Evolutionary conservation across 2,888 invertebrate genomes (phyloP), one percentile per base, ranked within the genome.

Genomic region (Hypena proboscidalis): DNA sequence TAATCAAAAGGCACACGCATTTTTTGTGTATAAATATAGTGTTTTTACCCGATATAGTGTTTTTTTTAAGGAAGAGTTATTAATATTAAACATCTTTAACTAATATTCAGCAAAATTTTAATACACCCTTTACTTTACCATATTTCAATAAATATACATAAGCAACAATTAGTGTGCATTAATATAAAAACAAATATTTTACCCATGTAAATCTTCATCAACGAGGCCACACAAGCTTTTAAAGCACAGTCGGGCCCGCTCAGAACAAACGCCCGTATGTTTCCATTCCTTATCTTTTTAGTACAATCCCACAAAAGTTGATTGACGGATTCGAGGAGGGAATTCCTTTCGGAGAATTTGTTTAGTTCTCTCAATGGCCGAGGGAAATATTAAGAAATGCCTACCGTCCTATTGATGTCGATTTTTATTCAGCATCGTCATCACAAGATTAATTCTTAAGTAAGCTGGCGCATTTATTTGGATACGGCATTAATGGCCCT

Each of bases 311-410:
- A 80, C 78, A 83, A 77, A 80, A 82, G 75, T 80, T 83, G 83
- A 85, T 84, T 82, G 84, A 84, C 83, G 74, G 79, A 73, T 78
- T 75, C 55, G 70, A 71, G 63, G 67, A 78, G 77, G 72, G 77
- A 79, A 78, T 78, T 78, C 71, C 72, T 73, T 80, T 80, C 73
- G 70, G 69, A 67, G 77, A 83, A 81, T 84, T 85, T 85, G 81
- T 80, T 83, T 81, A 82, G 81, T 77, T 63, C 74, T 68, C 64
- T 74, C 76, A 79, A 80, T 76, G 60, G 67, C 42, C 60, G 55
- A 65, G 64, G 72, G 70, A 78, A 76, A 78, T 83, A 79, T 79
- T 77, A 73, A 71, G 76, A 70, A 76, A 80, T 76, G 72, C 67
- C 70, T 70, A 47, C 68, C 53, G 58, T 46, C 62, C 68, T 43